phyloP scores from a whole-genome alignment of 2,797 vertebrate species.

The Selene dorsalis region DNA sequence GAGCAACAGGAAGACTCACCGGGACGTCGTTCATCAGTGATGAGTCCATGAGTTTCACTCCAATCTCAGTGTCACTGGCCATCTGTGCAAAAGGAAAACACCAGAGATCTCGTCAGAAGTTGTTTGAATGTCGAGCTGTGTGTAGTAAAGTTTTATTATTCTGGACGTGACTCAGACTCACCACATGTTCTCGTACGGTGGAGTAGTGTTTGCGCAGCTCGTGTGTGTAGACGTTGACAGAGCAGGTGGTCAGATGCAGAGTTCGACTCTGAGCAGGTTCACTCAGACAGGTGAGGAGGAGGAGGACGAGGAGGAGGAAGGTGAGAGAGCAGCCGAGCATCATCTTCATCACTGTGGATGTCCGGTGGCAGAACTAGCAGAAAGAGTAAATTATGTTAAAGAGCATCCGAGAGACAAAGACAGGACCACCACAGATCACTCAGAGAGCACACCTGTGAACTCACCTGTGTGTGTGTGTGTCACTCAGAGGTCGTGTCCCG shows the following conservation, averaged over 20 bases:
- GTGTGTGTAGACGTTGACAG: slow-evolving; percentile 77
- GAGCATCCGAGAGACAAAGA: background rate
- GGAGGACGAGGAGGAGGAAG: slow-evolving; percentile 68
- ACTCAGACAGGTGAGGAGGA: slow-evolving; percentile 64
- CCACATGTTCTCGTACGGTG: slow-evolving; percentile 72
- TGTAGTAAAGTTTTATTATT: too few species aligned
- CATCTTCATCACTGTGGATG: slow-evolving; percentile 57
- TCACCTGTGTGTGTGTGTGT: slow-evolving; percentile 73
- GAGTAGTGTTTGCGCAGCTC: slow-evolving; percentile 81
- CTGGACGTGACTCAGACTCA: slow-evolving; percentile 62
- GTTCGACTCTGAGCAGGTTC: slow-evolving; percentile 37
- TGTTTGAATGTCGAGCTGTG: too few species aligned
- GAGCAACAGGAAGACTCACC: slow-evolving; percentile 66
- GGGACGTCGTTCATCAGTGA: slow-evolving; percentile 71
- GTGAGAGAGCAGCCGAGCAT: slow-evolving; percentile 41
- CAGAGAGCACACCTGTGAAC: slow-evolving; percentile 28
- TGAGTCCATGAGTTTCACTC: slow-evolving; percentile 76
- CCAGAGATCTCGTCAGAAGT: background rate
- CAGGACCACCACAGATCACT: background rate
- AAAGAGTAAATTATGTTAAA: background rate
- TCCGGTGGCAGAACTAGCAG: slow-evolving; percentile 35
- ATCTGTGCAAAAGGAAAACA: slow-evolving; percentile 64
- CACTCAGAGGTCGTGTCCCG: too few species aligned
- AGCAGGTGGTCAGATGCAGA: slow-evolving; percentile 79
- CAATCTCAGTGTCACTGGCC: slow-evolving; percentile 71